Percentiles rank a stretch among this genome's conserved stretches.
Evolutionary conservation across 2,888 invertebrate species (phyloP).

Genomic region (Sphaerophoria rueppellii): DNA sequence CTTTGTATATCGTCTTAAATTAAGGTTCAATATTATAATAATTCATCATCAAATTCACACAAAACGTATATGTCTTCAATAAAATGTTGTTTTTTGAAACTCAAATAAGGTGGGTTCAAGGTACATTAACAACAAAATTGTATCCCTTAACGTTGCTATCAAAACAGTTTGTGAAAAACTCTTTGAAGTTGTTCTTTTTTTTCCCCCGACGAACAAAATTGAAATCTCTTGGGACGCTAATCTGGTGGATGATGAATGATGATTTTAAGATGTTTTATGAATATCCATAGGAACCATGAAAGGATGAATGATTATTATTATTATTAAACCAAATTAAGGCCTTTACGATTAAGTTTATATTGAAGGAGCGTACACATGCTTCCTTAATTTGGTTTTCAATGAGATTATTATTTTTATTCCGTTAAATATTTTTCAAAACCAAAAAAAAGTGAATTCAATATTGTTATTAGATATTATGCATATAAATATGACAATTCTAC

Average conservation of each 20-base stretch:
- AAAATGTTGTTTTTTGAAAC: not conserved
- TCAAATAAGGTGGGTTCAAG: not conserved
- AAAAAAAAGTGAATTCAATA: no score
- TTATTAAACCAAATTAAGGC: constrained; percentile 11
- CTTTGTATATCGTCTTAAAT: constrained; percentile 19
- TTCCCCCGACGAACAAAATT: not conserved
- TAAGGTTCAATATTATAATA: constrained; percentile 11
- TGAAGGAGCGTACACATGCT: no score
- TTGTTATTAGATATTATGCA: not conserved
- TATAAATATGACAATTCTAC: not conserved
- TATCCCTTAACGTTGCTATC: not conserved
- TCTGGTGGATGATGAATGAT: not conserved
- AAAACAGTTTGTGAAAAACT: not conserved
- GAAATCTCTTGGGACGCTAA: not conserved
- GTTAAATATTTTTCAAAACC: no score
- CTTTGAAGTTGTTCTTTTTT: constrained; percentile 23
- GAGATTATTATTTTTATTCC: no score
- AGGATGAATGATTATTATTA: not conserved
- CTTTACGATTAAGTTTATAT: no score
- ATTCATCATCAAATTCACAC: constrained; percentile 2
- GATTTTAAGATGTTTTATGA: not conserved
- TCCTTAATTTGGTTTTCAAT: no score
- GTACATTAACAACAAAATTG: not conserved
- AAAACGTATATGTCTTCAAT: not conserved
- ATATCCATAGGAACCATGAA: not conserved